Evolutionary conservation across 2,113 vertebrate genomes (phyloP).

Genomic region (Chloebia gouldiae): DNA sequence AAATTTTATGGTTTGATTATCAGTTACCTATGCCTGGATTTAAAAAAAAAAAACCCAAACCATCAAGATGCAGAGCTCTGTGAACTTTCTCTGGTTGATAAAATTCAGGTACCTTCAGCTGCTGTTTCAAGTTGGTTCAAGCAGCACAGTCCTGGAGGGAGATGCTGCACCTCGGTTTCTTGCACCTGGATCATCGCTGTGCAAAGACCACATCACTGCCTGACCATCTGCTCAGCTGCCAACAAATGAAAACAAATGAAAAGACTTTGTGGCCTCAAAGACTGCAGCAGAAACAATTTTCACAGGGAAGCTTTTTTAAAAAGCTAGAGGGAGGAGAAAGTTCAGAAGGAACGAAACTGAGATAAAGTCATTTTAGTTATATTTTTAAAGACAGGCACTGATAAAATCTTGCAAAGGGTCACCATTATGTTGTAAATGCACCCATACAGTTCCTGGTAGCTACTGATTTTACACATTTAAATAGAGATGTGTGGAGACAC

Average conservation of each 20-base stretch:
- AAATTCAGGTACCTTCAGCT: neutral
- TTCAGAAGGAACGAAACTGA: neutral
- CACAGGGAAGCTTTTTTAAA: neutral
- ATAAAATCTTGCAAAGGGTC: neutral
- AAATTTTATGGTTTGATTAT: neutral
- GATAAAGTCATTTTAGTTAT: neutral
- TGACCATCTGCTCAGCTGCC: neutral
- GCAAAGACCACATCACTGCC: neutral
- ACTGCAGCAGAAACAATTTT: neutral
- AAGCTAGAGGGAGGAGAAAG: neutral
- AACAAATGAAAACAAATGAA: neutral
- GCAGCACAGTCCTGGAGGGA: neutral
- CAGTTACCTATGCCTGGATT: neutral
- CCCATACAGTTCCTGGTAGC: neutral
- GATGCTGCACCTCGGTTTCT: neutral
- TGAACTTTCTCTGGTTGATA: neutral
- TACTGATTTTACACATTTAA: neutral
- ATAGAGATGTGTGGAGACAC: neutral
- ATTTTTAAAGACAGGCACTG: neutral
- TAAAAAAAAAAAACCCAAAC: rapidly evolving
- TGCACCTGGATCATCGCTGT: neutral
- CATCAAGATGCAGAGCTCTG: neutral
- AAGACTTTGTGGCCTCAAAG: neutral
- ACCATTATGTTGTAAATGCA: neutral
- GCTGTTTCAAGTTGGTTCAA: neutral